Base-by-base conservation (phyloP, 2,888 invertebrate species). In the Volucella zonaria region DNA sequence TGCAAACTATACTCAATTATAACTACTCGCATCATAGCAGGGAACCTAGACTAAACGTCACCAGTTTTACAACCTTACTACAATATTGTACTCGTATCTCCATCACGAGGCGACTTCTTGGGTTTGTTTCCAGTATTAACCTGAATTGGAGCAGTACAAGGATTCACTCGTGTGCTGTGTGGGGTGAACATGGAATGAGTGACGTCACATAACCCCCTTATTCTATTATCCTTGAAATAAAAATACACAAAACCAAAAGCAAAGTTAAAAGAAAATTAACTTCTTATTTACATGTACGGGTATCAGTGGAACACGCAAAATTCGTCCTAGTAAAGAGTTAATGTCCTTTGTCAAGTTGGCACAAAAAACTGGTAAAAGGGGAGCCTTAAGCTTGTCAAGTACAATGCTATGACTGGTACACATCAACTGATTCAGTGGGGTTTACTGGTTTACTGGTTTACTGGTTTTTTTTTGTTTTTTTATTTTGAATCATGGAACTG, bases 221-320 rank as follows among this genome's bases (percentile, higher is more conserved):
- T 23, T 23, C 18, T 23, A 3, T 8, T 54, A 74, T 54, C 74
- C 74, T 80, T 80, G 74, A 51, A 31, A 49, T 49, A 23, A 40
- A 49, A 52, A 31, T 31, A 31, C 49, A 45, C 74, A 58, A 79
- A 47, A 58, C 47, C 23, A 64, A 54, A 52, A 18, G 61, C 43
- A 49, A 43, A 64, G 51, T 43, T 14, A 73, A 52, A 23, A 15
- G 38, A 23, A 79, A 74, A 67, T 68, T 18, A 59, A 67, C 49
- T 68, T 51, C 64, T 38, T 52, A 58, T 62, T 51, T 42, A 64
- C 52, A 64, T 56, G 62, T 31, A 31, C 31, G 31, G 31, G 31
- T 75, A 47, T 70, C 61, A 56, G 54, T 66, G 12, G 47, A 82
- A 42, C 87, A 88, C 87, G 87, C 87, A 87, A 88, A 78, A 83